A percentile compares a stretch with the other conserved stretches of the same genome.
These are phyloP conservation scores for Patella ulyssiponensis DNA, from an alignment of 2,888 invertebrate genomes.

Conservation along the genomic window DNA sequence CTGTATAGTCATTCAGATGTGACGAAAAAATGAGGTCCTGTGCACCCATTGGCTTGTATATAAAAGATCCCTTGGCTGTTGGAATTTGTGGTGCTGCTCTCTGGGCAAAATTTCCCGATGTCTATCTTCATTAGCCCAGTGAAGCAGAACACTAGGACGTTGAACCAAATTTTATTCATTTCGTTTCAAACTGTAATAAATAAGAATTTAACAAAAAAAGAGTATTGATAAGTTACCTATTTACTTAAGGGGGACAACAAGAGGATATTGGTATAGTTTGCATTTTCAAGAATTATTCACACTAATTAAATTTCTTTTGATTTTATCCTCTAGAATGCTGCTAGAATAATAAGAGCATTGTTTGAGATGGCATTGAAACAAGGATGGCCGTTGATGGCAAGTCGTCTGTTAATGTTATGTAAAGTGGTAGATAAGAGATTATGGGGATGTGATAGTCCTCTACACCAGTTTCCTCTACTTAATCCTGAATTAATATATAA, in stretches of 20 bases:
- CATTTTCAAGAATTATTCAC: neutral
- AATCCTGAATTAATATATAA: constrained; percentile 85
- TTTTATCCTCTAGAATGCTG: constrained; percentile 82
- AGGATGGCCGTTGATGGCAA: constrained; percentile 91
- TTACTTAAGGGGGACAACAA: neutral
- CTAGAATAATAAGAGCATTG: constrained; percentile 89
- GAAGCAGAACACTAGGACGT: too few species aligned
- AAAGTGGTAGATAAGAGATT: constrained; percentile 94
- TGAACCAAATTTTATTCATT: too few species aligned
- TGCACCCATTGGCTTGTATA: too few species aligned
- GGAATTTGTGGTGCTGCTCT: too few species aligned
- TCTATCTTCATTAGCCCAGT: too few species aligned
- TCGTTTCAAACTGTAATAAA: too few species aligned
- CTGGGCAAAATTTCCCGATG: too few species aligned
- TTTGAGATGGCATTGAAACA: constrained; percentile 93
- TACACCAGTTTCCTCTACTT: constrained; percentile 81
- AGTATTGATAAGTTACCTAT: neutral
- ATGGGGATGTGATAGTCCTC: constrained; percentile 89
- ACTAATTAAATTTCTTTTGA: neutral
- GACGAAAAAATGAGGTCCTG: too few species aligned
- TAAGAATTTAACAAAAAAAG: neutral
- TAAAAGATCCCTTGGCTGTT: too few species aligned
- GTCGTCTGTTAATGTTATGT: constrained; percentile 86
- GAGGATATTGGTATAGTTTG: neutral
- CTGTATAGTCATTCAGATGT: too few species aligned